Percentiles rank a stretch among this genome's conserved stretches.
phyloP scores from a whole-genome alignment of 2,113 vertebrate species.

The Halcyon senegalensis region DNA sequence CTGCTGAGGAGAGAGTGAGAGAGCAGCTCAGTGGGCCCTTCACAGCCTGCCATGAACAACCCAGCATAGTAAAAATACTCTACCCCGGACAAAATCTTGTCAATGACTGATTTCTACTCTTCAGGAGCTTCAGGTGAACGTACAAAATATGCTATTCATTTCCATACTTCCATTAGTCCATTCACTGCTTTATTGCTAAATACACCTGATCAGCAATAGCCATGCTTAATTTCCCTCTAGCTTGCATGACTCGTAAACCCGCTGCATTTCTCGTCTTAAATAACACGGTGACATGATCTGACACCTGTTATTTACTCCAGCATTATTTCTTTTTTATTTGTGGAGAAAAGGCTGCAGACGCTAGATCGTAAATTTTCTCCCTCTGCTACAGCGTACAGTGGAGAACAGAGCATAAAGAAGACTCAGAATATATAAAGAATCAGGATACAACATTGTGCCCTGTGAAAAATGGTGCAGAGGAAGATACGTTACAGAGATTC shows the following conservation, averaged over 20 bases:
- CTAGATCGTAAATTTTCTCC: background rate
- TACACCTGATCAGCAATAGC: background rate
- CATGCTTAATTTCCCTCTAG: background rate
- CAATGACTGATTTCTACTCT: background rate
- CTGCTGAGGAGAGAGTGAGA: background rate
- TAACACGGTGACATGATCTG: background rate
- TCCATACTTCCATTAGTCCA: background rate
- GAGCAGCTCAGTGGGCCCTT: background rate
- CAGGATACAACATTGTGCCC: background rate
- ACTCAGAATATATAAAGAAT: background rate
- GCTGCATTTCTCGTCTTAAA: background rate
- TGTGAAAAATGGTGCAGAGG: background rate
- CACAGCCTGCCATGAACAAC: background rate
- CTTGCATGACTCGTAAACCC: background rate
- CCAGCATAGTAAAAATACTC: background rate
- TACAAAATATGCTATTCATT: background rate
- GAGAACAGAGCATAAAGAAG: background rate
- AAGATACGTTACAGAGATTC: background rate
- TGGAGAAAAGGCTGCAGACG: conserved; percentile 1
- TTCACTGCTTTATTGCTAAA: background rate
- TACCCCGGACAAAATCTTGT: rapidly evolving
- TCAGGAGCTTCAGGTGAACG: background rate
- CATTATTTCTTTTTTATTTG: background rate
- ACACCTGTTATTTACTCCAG: conserved; percentile 1
- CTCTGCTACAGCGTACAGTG: background rate